phyloP scores from a whole-genome alignment of 2,888 invertebrate species.

The Resseliella maxima region DNA sequence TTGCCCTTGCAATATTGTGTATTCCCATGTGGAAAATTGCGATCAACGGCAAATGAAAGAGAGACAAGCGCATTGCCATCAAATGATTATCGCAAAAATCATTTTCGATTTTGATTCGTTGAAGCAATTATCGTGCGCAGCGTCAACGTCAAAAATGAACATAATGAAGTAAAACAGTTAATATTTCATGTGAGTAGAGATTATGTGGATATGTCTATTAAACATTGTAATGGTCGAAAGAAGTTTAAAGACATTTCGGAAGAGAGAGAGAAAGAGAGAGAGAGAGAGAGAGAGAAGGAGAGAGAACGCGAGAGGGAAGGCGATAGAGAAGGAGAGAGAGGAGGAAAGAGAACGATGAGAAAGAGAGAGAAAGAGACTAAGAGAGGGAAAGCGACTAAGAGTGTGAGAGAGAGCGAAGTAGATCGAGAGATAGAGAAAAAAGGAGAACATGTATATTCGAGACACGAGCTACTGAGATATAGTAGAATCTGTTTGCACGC shows the following conservation, averaged over 20 bases:
- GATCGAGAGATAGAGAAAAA: not conserved
- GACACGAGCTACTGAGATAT: not conserved
- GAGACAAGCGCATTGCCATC: not conserved
- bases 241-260: too few species aligned
- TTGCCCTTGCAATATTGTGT: too few species aligned
- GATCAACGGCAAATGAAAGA: not conserved
- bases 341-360: not conserved
- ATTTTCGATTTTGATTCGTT: slow-evolving; percentile 41
- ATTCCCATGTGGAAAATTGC: not conserved
- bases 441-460: too few species aligned
- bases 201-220: slow-evolving; percentile 39
- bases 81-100: slow-evolving; percentile 24
- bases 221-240: slow-evolving; percentile 27
- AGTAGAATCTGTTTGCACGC: slow-evolving; percentile 34
- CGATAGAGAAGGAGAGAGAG: not conserved
- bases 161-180: slow-evolving; percentile 14
- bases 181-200: slow-evolving; percentile 7
- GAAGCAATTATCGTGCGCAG: slow-evolving; percentile 23
- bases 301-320: too few species aligned
- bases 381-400: too few species aligned
- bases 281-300: not conserved
- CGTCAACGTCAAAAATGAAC: too few species aligned
- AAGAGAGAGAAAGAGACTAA: not conserved
- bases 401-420: too few species aligned
- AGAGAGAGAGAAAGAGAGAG: not conserved